Conservation (phyloP, 2,797 vertebrate species). For the Rhyacichthys aspro region DNA sequence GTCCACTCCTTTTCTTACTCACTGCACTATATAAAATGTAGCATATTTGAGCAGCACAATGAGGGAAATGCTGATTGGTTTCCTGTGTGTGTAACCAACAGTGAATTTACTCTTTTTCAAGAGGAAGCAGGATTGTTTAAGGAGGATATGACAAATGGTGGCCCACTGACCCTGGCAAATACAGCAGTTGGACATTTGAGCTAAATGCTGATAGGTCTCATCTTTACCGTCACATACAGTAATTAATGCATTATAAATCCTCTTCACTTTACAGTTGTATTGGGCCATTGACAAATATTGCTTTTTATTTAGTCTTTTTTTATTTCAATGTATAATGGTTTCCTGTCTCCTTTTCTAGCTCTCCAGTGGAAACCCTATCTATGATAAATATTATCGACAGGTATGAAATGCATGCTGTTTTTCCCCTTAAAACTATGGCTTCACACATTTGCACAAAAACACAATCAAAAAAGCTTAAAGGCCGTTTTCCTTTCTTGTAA, state of each 20-base stretch:
- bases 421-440: no score
- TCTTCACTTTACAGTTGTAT: constrained; percentile 4
- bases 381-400: constrained; percentile 96
- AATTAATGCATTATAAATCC: no score
- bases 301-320: background rate
- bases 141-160: constrained; percentile 38
- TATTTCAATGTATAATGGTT: background rate
- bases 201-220: no score
- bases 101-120: constrained; percentile 2
- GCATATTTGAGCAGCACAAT: constrained; percentile 18
- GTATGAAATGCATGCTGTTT: no score
- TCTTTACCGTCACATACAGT: no score
- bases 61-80: constrained; percentile 52
- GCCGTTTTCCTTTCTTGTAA: no score
- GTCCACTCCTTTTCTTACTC: constrained; percentile 14
- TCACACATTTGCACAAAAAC: no score
- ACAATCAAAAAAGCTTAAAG: no score
- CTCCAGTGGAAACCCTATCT: constrained; percentile 92
- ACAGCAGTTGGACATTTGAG: constrained; percentile 18
- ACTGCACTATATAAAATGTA: constrained; percentile 15
- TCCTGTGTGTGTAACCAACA: constrained; percentile 52
- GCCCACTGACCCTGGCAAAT: constrained; percentile 21
- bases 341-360: constrained; percentile 76
- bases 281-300: background rate
- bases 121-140: constrained; percentile 33